A percentile compares a stretch with the other conserved stretches of the same genome.
phyloP scores from a whole-genome alignment of 2,888 invertebrate genomes.

The Coecobrya sp. region DNA sequence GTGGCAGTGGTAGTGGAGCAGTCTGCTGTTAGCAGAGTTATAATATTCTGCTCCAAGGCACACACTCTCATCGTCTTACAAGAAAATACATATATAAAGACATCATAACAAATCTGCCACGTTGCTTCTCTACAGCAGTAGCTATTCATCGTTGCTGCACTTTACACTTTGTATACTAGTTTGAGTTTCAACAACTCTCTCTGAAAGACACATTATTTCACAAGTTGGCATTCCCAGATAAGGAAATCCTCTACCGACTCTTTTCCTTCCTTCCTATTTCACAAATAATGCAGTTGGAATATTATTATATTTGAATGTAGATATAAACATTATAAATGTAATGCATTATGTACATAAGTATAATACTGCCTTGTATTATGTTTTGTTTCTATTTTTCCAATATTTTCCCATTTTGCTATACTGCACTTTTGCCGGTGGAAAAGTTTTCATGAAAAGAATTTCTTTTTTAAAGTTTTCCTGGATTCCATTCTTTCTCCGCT shows the following conservation, averaged over 20 bases:
- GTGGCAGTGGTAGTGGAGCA: background rate
- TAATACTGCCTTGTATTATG: background rate
- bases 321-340: too few relatives aligned
- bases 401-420: background rate
- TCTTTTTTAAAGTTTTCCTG: background rate
- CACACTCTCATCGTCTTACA: background rate
- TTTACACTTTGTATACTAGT: background rate
- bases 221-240: background rate
- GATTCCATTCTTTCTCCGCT: background rate
- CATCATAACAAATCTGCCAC: slow-evolving; percentile 3
- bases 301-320: background rate
- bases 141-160: background rate
- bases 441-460: background rate
- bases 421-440: background rate
- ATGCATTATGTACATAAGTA: too few relatives aligned
- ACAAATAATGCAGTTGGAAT: background rate
- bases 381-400: background rate
- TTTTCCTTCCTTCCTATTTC: background rate
- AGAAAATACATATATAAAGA: slow-evolving; percentile 5
- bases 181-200: background rate
- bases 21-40: background rate
- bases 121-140: background rate
- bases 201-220: background rate
- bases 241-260: background rate
- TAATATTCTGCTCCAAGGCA: background rate